A percentile compares a stretch with the other conserved stretches of the same genome.
Conservation (phyloP, 92 coral and sea anemone genomes). For the Pocillopora meandrina region DNA sequence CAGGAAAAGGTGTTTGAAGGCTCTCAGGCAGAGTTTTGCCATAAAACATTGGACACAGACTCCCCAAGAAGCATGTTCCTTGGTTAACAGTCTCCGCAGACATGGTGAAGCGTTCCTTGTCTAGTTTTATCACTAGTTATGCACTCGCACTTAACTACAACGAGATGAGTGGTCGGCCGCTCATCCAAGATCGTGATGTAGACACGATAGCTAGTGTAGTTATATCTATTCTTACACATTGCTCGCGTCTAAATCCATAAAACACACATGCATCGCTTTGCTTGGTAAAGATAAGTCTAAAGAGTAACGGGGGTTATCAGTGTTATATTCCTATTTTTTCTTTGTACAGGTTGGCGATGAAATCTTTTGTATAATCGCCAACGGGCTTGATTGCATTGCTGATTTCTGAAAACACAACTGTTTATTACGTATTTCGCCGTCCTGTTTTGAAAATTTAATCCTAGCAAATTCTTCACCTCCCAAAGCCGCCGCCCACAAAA, state of each 20-base stretch:
- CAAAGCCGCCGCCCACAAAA: constrained; percentile 71
- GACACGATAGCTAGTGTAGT: constrained; percentile 12
- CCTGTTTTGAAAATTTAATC: constrained; percentile 71
- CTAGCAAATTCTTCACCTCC: constrained; percentile 29
- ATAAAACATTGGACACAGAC: constrained; percentile 67
- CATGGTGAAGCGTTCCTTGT: constrained; percentile 22
- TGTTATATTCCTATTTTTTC: constrained; percentile 67
- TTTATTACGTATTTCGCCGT: constrained; percentile 58
- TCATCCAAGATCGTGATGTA: neutral
- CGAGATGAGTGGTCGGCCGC: neutral
- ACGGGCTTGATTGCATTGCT: constrained; percentile 67
- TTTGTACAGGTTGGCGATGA: constrained; percentile 92
- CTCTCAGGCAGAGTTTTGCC: constrained; percentile 31
- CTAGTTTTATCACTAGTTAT: neutral
- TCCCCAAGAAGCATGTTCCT: constrained; percentile 75
- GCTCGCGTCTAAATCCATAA: constrained; percentile 77
- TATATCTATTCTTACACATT: constrained; percentile 75
- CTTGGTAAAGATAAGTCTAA: constrained; percentile 72
- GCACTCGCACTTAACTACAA: neutral
- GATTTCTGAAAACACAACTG: constrained; percentile 83
- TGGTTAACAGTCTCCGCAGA: constrained; percentile 44
- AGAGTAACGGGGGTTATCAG: constrained; percentile 89
- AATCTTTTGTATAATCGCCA: constrained; percentile 87
- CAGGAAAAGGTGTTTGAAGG: constrained; percentile 47
- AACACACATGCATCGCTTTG: constrained; percentile 78